phyloP scores from a whole-genome alignment of 2,113 vertebrate genomes.

The Cyanocitta stelleri region DNA sequence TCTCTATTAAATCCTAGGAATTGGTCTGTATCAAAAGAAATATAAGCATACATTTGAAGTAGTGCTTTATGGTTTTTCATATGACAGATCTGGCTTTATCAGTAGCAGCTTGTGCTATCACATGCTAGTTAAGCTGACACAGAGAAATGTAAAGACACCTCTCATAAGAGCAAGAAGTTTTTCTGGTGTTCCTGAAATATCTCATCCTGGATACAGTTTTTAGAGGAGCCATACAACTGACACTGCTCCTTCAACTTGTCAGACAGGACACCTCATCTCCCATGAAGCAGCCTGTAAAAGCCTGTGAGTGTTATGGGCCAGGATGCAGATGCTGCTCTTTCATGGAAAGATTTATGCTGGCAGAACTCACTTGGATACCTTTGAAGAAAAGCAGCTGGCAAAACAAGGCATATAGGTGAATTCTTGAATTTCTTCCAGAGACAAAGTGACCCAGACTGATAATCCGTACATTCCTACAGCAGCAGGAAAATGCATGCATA shows the following conservation, averaged over 20 bases:
- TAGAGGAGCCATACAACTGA: neutral
- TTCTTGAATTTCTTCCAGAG: neutral
- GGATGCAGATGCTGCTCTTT: neutral
- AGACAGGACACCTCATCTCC: neutral
- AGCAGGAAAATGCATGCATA: neutral
- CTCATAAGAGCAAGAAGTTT: neutral
- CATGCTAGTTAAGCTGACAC: neutral
- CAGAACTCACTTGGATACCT: neutral
- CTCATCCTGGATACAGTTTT: neutral
- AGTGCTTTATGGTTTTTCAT: neutral
- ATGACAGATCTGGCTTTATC: neutral
- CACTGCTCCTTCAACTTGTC: neutral
- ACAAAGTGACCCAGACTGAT: neutral
- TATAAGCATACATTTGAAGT: neutral
- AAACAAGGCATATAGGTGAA: neutral
- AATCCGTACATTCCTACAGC: neutral
- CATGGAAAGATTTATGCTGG: neutral
- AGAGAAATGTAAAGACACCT: neutral
- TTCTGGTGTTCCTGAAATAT: neutral
- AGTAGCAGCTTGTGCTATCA: neutral
- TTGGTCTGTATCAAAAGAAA: neutral
- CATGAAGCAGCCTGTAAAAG: neutral
- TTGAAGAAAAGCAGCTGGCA: slow-evolving; percentile 15
- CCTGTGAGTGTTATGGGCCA: neutral
- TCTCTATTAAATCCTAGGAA: neutral